phyloP scores from a whole-genome alignment of 2,797 vertebrate species.

The Selene dorsalis region DNA sequence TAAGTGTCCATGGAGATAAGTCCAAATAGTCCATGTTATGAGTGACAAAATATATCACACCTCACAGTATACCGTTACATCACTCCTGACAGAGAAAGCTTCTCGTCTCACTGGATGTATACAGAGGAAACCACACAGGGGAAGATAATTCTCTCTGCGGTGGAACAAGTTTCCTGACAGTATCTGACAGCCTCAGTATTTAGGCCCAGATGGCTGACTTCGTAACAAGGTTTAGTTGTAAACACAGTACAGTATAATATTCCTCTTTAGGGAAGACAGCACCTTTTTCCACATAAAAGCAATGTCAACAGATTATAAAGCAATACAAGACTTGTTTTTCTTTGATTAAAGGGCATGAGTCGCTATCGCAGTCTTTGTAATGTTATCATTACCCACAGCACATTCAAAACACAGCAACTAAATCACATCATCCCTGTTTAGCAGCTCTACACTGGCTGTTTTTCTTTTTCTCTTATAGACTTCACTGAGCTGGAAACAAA shows the following conservation, averaged over 20 bases:
- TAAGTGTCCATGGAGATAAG: not conserved
- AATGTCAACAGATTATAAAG: not conserved
- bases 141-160: not conserved
- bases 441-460: conserved; percentile 20
- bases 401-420: conserved; percentile 20
- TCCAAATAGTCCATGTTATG: not conserved
- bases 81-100: not conserved
- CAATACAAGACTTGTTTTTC: conserved; percentile 3
- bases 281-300: not conserved
- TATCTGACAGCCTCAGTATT: not conserved
- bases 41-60: conserved; percentile 10
- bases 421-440: conserved; percentile 39
- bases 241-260: not conserved
- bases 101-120: not conserved
- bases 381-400: conserved; percentile 33
- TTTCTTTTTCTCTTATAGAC: conserved; percentile 2
- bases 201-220: not conserved
- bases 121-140: not conserved
- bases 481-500: conserved; percentile 26
- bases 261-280: conserved; percentile 1
- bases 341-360: conserved; percentile 25
- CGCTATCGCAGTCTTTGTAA: conserved; percentile 17
- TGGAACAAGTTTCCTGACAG: not conserved
- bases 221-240: conserved; percentile 12
- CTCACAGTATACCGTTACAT: conserved; percentile 23